A percentile compares a stretch with the other conserved stretches of the same genome.
These are phyloP conservation scores for Trachymyrmex septentrionalis DNA, from an alignment of 1,140 invertebrate species.

Conservation along the genomic window DNA sequence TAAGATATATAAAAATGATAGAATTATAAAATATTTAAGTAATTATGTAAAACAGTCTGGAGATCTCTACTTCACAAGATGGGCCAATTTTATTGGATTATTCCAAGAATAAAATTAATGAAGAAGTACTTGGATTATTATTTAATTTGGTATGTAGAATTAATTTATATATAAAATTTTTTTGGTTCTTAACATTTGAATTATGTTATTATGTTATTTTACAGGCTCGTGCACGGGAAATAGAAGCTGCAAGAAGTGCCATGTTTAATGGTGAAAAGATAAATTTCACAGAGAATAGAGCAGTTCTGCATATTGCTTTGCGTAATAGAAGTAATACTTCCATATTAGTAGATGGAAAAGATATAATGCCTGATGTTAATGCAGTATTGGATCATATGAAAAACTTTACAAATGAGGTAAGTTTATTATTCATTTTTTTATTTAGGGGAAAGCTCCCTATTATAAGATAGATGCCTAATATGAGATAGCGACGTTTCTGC, in stretches of 20 bases:
- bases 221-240: slow-evolving; percentile 93
- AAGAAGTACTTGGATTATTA: slow-evolving; percentile 91
- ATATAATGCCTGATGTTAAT: slow-evolving; percentile 98
- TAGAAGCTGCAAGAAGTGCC: slow-evolving; percentile 94
- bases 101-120: slow-evolving; percentile 98
- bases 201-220: slow-evolving; percentile 50
- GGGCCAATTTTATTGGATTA: slow-evolving; percentile 97
- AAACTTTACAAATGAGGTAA: slow-evolving; percentile 93
- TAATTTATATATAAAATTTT: slow-evolving; percentile 14
- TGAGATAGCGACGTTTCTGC: too few species aligned
- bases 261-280: slow-evolving; percentile 99
- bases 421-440: neutral
- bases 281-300: slow-evolving; percentile 98
- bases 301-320: slow-evolving; percentile 98
- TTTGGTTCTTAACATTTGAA: neutral
- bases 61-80: slow-evolving; percentile 92
- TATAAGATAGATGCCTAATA: too few species aligned
- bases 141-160: slow-evolving; percentile 91
- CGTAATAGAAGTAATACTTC: slow-evolving; percentile 93
- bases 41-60: slow-evolving; percentile 87
- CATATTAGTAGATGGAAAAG: slow-evolving; percentile 95
- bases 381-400: slow-evolving; percentile 98
- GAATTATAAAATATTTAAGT: neutral
- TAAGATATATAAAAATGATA: neutral
- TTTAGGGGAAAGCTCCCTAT: neutral